These are phyloP conservation scores for Bovichtus diacanthus DNA, from an alignment of 2,797 vertebrate genomes.

Conservation along the genomic window DNA sequence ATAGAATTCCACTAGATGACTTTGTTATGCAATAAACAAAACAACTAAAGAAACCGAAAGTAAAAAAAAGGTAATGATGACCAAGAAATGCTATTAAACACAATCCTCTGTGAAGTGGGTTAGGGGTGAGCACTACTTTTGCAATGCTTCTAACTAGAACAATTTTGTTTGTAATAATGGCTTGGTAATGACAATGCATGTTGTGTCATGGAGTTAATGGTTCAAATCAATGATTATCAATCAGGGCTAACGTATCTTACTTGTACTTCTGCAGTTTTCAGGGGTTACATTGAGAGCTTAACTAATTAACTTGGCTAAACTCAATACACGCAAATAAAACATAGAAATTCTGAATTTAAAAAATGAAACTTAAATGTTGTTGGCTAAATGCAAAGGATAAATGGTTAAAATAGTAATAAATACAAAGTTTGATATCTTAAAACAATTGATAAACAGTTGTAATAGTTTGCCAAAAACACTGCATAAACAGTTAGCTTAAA, in stretches of 20 bases:
- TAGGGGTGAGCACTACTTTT: neutral
- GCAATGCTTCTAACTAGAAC: neutral
- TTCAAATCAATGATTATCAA: neutral
- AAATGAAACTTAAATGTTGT: neutral
- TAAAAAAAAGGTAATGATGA: neutral
- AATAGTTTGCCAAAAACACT: neutral
- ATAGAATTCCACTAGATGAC: neutral
- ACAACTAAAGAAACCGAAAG: neutral
- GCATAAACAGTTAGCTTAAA: too few species aligned
- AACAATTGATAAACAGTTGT: neutral
- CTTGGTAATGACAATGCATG: neutral
- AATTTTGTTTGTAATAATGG: constrained; percentile 7
- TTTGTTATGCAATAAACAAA: neutral
- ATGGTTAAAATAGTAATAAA: neutral
- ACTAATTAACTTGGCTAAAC: neutral
- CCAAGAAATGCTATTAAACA: neutral
- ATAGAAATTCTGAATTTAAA: neutral
- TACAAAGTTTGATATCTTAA: neutral
- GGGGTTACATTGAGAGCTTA: neutral
- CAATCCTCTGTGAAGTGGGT: neutral
- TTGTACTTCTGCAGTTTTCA: too few species aligned
- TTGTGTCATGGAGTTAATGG: neutral
- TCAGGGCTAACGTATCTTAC: neutral
- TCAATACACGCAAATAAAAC: neutral
- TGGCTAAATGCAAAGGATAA: neutral